Conservation (phyloP, 2,797 vertebrate species). For the Bradypus variegatus region DNA sequence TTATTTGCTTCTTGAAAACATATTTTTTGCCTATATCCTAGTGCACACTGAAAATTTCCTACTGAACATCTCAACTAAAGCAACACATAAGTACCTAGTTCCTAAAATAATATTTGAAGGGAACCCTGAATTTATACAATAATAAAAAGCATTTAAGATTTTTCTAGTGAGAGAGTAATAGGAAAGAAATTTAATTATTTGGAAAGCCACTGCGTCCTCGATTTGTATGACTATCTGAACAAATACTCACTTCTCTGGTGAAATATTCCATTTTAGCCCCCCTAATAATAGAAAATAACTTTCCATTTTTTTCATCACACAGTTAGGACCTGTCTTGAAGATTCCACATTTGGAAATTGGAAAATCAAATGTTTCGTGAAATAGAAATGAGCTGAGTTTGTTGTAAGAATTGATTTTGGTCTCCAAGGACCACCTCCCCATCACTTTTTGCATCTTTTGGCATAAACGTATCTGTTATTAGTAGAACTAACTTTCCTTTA, state of each 20-base stretch:
- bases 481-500: conserved; percentile 53
- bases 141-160: conserved; percentile 33
- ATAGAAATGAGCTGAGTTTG: conserved; percentile 56
- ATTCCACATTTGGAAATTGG: conserved; percentile 44
- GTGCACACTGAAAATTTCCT: conserved; percentile 1
- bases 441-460: conserved; percentile 55
- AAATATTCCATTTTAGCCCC: conserved; percentile 35
- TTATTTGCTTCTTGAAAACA: conserved; percentile 23
- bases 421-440: conserved; percentile 30
- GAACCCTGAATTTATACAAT: conserved; percentile 8
- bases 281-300: conserved; percentile 40
- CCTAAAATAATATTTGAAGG: conserved; percentile 24
- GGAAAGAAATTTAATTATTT: conserved; percentile 31
- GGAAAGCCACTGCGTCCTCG: conserved; percentile 21
- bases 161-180: conserved; percentile 18
- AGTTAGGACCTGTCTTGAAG: conserved; percentile 33
- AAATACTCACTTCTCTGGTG: conserved; percentile 32
- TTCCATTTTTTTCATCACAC: conserved; percentile 41
- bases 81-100: neutral
- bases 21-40: conserved; percentile 44
- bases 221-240: conserved; percentile 28
- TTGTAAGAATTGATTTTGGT: conserved; percentile 53
- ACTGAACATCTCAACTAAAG: conserved; percentile 16
- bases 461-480: conserved; percentile 61
- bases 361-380: conserved; percentile 70